phyloP scores from a whole-genome alignment of 2,113 vertebrate genomes.

The Terrapene triunguis region DNA sequence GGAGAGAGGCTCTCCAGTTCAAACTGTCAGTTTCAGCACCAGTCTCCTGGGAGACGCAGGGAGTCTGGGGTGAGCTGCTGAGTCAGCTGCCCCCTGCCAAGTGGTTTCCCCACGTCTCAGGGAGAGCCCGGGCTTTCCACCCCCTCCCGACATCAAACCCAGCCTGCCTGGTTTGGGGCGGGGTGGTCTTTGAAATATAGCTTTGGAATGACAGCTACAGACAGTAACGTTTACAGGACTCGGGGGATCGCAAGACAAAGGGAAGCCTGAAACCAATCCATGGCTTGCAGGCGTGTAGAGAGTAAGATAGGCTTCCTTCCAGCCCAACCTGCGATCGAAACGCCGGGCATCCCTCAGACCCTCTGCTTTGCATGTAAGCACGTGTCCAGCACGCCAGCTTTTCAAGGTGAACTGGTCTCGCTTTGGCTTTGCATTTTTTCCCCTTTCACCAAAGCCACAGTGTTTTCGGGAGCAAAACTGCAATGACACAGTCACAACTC shows the following conservation, averaged over 20 bases:
- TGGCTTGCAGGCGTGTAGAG: not conserved
- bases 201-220: not conserved
- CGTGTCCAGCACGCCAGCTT: not conserved
- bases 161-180: not conserved
- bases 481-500: not conserved
- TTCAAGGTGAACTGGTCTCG: conserved; percentile 57
- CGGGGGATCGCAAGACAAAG: not conserved
- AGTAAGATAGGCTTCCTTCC: not conserved
- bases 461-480: not conserved
- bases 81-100: too few species aligned
- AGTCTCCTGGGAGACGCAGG: too few species aligned
- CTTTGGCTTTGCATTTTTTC: not conserved
- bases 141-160: not conserved
- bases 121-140: conserved; percentile 26
- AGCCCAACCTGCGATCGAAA: conserved; percentile 13
- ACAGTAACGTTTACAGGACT: not conserved
- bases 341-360: not conserved
- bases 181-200: not conserved
- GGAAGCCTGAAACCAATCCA: not conserved
- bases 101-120: too few species aligned
- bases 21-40: not conserved
- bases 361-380: conserved; percentile 23
- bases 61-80: too few species aligned
- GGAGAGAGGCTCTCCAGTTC: not conserved
- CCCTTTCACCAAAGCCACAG: not conserved